phyloP scores from a whole-genome alignment of 2,113 vertebrate genomes.

The Willisornis vidua region DNA sequence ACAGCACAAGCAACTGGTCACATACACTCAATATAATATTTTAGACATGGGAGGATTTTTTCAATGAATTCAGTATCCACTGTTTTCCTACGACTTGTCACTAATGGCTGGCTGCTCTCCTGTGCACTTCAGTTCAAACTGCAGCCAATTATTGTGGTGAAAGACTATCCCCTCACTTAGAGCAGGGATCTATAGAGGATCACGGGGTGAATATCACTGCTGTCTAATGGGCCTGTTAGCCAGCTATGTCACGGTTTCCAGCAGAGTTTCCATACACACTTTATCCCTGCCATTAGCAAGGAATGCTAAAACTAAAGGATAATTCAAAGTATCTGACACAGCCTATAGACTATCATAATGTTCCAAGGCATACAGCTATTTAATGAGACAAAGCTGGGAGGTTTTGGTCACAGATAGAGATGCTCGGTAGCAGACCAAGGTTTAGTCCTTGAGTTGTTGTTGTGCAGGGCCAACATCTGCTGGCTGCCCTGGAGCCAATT shows the following conservation, averaged over 20 bases:
- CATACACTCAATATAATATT: fast-evolving
- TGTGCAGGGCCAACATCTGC: fast-evolving
- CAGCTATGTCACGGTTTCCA: neutral
- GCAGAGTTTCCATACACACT: neutral
- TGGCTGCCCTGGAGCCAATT: too few relatives aligned
- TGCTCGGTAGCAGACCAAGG: neutral
- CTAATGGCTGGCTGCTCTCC: neutral
- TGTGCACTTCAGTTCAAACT: neutral
- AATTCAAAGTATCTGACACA: neutral
- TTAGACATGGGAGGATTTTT: neutral
- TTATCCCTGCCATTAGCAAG: neutral
- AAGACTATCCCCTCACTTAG: neutral
- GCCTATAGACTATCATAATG: fast-evolving
- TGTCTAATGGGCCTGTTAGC: neutral
- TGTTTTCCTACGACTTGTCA: neutral
- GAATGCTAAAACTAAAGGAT: neutral
- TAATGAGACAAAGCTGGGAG: neutral
- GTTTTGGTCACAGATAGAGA: neutral
- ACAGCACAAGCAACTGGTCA: neutral
- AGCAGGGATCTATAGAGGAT: neutral
- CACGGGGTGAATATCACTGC: neutral
- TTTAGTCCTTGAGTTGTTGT: neutral
- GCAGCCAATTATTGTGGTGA: neutral
- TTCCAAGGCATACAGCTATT: neutral
- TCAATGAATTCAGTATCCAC: neutral